Base-by-base conservation (phyloP, 2,888 invertebrate genomes). In the Omphaloscelis lunosa region DNA sequence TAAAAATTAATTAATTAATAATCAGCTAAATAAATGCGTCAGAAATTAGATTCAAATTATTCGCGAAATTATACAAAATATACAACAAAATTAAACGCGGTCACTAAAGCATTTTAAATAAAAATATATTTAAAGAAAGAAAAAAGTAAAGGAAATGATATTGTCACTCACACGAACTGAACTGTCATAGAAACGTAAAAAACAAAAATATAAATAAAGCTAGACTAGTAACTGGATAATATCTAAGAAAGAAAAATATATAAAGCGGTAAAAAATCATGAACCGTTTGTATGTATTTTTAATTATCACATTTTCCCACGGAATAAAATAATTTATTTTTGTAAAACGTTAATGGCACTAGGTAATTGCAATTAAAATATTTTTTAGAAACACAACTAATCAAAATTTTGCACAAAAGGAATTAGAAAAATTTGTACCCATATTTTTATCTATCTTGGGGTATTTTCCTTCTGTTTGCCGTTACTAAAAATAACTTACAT, bases 31-130 rank as follows among this genome's bases (percentile, higher is more conserved):
- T 59, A 53, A 17, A 7, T 41, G n/a, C 17, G 23, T 56, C 48
- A 11, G 23, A 20, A 53, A 75, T 68, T 48, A n/a, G 34, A 27
- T 56, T 29, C n/a, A 59, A 45, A 51, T 58, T 29, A 59, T 59
- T 77, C 17, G 51, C 59, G 3, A 65, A 58, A 45, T 45, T 59
- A 65, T 77, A 29, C 6, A 70, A 53, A 56, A 9, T 23, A 61
- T 69, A 39, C 17, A 29, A 51, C 3, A 41, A 27, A 45, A 5
- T 45, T 8, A 9, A 23, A 27, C 1, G 34, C 29, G 12, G 23
- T 0, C 12, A 51, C 1, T 34, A 23, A 17, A 7, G 15, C 0
- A 0, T 7, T 17, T 17, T n/a, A 27, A 41, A 41, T 23, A 9
- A 70, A 70, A 58, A 23, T 20, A 23, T 15, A 17, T 29, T n/a